phyloP scores from a whole-genome alignment of 2,113 vertebrate genomes.

The Drymodes brunneopygia region DNA sequence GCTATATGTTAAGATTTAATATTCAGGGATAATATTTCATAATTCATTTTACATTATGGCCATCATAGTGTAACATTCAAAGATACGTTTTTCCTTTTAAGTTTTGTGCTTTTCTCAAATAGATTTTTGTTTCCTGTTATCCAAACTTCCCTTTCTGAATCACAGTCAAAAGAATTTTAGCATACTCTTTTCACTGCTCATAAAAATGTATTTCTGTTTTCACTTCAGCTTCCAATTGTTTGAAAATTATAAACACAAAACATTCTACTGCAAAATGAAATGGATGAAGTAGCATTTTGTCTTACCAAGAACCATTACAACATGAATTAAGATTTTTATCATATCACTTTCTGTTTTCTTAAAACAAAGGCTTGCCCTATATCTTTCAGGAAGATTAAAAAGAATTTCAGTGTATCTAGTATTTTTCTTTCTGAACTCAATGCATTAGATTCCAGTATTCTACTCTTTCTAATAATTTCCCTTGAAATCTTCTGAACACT shows the following conservation, averaged over 20 bases:
- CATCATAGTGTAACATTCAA: constrained; percentile 45
- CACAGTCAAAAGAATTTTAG: background rate
- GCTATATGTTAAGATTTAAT: background rate
- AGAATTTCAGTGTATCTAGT: background rate
- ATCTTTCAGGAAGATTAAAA: background rate
- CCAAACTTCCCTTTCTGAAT: constrained; percentile 38
- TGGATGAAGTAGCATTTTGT: background rate
- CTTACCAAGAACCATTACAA: background rate
- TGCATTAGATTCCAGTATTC: background rate
- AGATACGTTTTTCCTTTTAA: constrained; percentile 29
- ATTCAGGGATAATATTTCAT: background rate
- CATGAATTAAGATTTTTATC: background rate
- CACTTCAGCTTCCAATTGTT: background rate
- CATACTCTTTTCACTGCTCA: background rate
- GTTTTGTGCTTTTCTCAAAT: constrained; percentile 44
- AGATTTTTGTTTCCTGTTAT: constrained; percentile 10
- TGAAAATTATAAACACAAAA: background rate
- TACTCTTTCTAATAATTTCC: background rate
- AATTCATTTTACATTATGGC: background rate
- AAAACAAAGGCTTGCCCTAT: background rate
- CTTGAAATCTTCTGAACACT: background rate
- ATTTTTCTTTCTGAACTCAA: background rate
- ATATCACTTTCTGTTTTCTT: background rate
- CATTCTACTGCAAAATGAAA: background rate
- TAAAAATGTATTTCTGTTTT: background rate